Conservation (phyloP, 2,113 vertebrate genomes). For the Dunckerocampus dactyliophorus region DNA sequence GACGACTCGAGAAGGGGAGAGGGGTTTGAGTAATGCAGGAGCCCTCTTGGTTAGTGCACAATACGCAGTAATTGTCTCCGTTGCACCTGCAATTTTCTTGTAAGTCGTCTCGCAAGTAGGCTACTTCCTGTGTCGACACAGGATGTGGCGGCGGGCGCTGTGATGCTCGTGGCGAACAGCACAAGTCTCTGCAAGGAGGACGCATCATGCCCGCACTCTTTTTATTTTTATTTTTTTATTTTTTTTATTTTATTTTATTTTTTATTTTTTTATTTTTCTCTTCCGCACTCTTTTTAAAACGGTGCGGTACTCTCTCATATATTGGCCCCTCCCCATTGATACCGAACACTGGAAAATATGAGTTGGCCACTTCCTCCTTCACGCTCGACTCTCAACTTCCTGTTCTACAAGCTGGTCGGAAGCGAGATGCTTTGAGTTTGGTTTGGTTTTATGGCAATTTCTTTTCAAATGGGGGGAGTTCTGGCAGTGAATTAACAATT, state of each 20-base stretch:
- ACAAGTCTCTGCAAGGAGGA: slow-evolving; percentile 2
- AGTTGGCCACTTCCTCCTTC: slow-evolving; percentile 53
- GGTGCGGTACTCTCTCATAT: slow-evolving; percentile 1
- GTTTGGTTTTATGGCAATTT: background rate
- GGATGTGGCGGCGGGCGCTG: slow-evolving; percentile 36
- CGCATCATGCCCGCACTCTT: slow-evolving; percentile 13
- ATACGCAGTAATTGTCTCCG: background rate
- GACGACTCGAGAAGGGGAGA: slow-evolving; percentile 20
- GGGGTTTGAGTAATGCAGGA: slow-evolving; percentile 2
- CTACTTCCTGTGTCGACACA: slow-evolving; percentile 57
- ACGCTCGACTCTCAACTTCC: slow-evolving; percentile 48
- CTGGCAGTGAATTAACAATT: background rate
- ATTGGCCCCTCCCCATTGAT: slow-evolving; percentile 20
- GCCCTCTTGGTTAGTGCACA: slow-evolving; percentile 7
- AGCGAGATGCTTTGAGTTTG: slow-evolving; percentile 34
- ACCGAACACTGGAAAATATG: slow-evolving; percentile 58
- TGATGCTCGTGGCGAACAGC: slow-evolving; percentile 16
- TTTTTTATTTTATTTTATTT: too few species aligned
- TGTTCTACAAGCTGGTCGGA: slow-evolving; percentile 41
- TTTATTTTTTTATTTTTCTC: too few species aligned
- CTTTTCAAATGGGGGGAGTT: background rate
- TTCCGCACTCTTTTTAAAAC: background rate
- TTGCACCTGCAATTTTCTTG: slow-evolving; percentile 34
- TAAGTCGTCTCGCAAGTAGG: slow-evolving; percentile 50
- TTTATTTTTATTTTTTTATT: background rate